Base-by-base conservation (phyloP, 2,888 invertebrate species). In the Drosophila paramelanica region DNA sequence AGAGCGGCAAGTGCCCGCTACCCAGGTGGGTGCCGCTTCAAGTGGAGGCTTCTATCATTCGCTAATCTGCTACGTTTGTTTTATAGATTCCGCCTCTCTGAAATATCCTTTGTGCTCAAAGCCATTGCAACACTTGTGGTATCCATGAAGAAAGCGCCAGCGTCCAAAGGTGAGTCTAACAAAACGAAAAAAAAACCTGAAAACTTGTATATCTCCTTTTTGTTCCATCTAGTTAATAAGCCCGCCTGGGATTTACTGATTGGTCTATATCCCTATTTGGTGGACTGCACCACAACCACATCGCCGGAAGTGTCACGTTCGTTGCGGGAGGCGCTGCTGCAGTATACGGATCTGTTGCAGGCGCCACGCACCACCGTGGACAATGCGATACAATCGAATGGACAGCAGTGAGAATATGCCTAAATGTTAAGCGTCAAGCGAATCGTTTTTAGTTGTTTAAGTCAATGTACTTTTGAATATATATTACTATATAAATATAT, bases 101-200 rank as follows among this genome's bases (percentile, higher is more conserved):
- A 99, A 93, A 98, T 99, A 92, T 97, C 98, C 51, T 98, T 98
- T 93, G 98, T 98, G 27, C 92, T 99, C 58, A 98, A 98, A 92
- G 98, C 98, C 58, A 96, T 98, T 59, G 97, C 98, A 36, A 98
- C 98, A 0, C 93, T 99, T 45, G 96, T 98, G 6, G 95, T 96
- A 53, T 97, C 98, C 4, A 95, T 99, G 94, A 98, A 98, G 93
- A 97, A 97, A 90, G 98, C 98, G 41, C 96, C 98, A 17, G 94
- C 96, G 52, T 96, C 95, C 58, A 97, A 97, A 94, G 96, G 96
- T 96, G 93, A 90, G 71, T 13, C 8, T 1, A 1, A 5, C 13
- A 36, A 7, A 23, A 10, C 8, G 13, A 13, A 4, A 13, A 36
- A 13, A 36, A 36, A 13, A 13, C 36, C 11, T 4, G 4, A 33